Evolutionary conservation across 2,113 vertebrate species (phyloP).

Genomic region (Gavialis gangeticus): DNA sequence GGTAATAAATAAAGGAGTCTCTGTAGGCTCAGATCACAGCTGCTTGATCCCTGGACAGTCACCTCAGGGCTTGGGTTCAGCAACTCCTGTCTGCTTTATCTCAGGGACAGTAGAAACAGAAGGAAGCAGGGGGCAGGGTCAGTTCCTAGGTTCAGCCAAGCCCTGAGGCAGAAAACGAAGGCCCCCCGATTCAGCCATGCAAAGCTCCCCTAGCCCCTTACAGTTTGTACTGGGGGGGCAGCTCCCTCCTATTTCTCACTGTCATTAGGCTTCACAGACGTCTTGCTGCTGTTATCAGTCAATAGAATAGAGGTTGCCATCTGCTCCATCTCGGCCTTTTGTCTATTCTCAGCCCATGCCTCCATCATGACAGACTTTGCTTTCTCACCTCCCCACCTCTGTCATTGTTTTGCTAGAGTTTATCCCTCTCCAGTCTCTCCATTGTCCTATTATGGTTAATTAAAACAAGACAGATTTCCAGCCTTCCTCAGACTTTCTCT

Average conservation of each 20-base stretch:
- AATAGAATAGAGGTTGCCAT: not conserved
- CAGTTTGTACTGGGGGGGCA: not conserved
- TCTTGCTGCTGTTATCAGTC: not conserved
- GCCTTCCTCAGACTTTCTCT: too few relatives aligned
- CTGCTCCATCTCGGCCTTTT: not conserved
- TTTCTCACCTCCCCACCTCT: not conserved
- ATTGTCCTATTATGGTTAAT: not conserved
- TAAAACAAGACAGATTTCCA: too few relatives aligned
- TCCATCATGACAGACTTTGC: not conserved
- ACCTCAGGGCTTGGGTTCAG: not conserved
- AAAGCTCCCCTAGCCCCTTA: not conserved
- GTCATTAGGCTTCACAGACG: not conserved
- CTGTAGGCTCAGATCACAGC: not conserved
- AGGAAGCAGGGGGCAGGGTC: not conserved
- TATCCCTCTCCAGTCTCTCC: not conserved
- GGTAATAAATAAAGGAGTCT: not conserved
- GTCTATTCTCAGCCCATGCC: not conserved
- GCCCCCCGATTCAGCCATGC: not conserved
- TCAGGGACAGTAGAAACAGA: not conserved
- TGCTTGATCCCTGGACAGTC: not conserved
- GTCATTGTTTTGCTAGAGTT: not conserved
- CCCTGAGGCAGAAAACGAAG: fast-evolving
- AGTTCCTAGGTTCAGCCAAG: fast-evolving
- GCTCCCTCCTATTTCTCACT: not conserved
- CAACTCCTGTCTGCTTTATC: fast-evolving